These are phyloP conservation scores for Lanistes nyassanus DNA, from an alignment of 1,140 invertebrate species.

Conservation along the genomic window DNA sequence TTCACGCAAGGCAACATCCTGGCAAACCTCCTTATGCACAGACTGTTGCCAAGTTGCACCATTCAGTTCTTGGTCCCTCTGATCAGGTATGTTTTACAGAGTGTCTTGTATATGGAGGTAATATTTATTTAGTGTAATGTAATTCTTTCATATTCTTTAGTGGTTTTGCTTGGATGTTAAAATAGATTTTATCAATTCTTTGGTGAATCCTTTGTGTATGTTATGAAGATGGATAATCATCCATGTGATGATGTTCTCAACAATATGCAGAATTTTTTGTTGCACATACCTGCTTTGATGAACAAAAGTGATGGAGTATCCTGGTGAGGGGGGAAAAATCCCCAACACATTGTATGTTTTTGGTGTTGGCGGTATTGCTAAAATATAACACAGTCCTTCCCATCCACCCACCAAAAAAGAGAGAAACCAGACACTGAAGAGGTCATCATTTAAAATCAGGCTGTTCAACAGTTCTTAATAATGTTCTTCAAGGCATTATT, in stretches of 20 bases:
- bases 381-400: neutral
- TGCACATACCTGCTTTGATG: neutral
- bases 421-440: too few species aligned
- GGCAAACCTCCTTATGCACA: slow-evolving; percentile 12
- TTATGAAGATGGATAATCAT: neutral
- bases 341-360: too few species aligned
- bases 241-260: too few species aligned
- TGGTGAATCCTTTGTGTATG: neutral
- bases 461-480: neutral
- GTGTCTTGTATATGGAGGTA: too few species aligned
- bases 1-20: slow-evolving; percentile 19
- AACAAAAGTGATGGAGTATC: neutral
- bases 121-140: too few species aligned
- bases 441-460: too few species aligned
- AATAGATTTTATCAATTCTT: neutral
- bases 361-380: too few species aligned
- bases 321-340: too few species aligned
- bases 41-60: slow-evolving; percentile 5
- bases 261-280: neutral
- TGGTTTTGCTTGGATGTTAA: neutral
- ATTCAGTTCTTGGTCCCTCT: slow-evolving; percentile 9
- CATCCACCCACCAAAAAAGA: too few species aligned
- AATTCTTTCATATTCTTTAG: neutral
- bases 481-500: neutral
- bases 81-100: neutral